Evolutionary conservation across 2,797 vertebrate species (phyloP), one percentile per base, ranked within the genome.

Genomic region (Eupleurogrammus muticus): DNA sequence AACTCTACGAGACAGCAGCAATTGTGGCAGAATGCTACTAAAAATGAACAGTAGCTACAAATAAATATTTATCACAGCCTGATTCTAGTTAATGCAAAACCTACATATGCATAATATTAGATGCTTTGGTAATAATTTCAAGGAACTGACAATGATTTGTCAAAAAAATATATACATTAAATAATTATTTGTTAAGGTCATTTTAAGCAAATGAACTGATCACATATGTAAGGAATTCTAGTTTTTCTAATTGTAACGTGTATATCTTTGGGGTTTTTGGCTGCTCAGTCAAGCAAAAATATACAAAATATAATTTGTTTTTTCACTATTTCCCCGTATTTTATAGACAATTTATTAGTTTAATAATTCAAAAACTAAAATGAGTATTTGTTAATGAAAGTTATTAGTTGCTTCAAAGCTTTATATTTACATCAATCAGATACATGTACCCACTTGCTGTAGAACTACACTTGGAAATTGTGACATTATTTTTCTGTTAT

Each of bases 401-500:
- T 7, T n/a, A 44, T 50, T 5, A 1, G 6, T 49, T 11, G 17
- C 13, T 54, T 52, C 47, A n/a, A n/a, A n/a, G n/a, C n/a, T n/a
- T n/a, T 9, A 66, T 20, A 36, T 66, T 53, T 57, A 35, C n/a
- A 75, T 21, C 46, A 59, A 60, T 36, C 16, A 58, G 35, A 67
- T 16, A 36, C 40, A 44, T 38, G 60, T 47, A 64, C 60, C 54
- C 48, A 52, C 24, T 42, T 9, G 7, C 60, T 59, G 35, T 38
- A 71, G 44, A 80, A 61, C 60, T 8, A 21, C 65, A 66, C 73
- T 56, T 78, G 47, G 52, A 56, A 73, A 34, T 66, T 77, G 67
- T 85, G 64, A 75, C 64, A 82, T 73, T 69, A 75, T 84, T 87
- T 77, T 78, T 62, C 72, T 48, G 47, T 51, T 46, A 40, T 9